Evolutionary conservation across 1,140 invertebrate genomes (phyloP).

Genomic region (Drosophila ohnishii): DNA sequence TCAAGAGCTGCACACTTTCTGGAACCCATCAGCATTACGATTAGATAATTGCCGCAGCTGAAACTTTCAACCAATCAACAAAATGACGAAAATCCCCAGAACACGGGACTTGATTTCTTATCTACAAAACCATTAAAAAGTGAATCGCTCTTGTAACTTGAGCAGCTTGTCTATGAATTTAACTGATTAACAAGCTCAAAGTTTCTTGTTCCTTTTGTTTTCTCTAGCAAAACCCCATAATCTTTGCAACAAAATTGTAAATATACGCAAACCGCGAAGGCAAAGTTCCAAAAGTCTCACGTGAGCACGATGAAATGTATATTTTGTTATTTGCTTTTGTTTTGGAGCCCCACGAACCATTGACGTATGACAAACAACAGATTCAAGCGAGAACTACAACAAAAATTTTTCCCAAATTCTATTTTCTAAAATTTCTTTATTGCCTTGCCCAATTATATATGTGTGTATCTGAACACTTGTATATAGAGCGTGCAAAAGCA

Average conservation of each 20-base stretch:
- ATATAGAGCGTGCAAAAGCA: slow-evolving; percentile 36
- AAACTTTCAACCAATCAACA: slow-evolving; percentile 16
- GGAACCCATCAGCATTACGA: slow-evolving; percentile 15
- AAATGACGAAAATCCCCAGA: slow-evolving; percentile 9
- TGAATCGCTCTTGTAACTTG: slow-evolving; percentile 43
- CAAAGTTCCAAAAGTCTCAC: slow-evolving; percentile 58
- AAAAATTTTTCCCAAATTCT: slow-evolving; percentile 25
- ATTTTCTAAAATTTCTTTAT: slow-evolving; percentile 40
- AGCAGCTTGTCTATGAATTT: slow-evolving; percentile 12
- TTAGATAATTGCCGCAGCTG: slow-evolving; percentile 31
- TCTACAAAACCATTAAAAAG: slow-evolving; percentile 22
- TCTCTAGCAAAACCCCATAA: slow-evolving; percentile 10
- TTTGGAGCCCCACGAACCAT: slow-evolving; percentile 26
- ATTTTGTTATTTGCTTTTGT: slow-evolving; percentile 13
- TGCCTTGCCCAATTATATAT: slow-evolving; percentile 18
- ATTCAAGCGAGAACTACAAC: slow-evolving; percentile 20
- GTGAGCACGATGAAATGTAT: slow-evolving; percentile 38
- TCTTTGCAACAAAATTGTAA: slow-evolving; percentile 23
- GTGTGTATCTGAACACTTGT: slow-evolving; percentile 6
- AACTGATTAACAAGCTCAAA: slow-evolving; percentile 29
- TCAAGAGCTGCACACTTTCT: slow-evolving; percentile 25
- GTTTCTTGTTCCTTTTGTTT: background rate
- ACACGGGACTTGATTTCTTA: slow-evolving; percentile 37
- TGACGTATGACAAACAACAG: slow-evolving; percentile 42
- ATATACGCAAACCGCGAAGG: slow-evolving; percentile 11